Percentiles rank a stretch among this genome's conserved stretches.
Evolutionary conservation across 2,113 vertebrate genomes (phyloP).

Genomic region (Notothenia coriiceps): DNA sequence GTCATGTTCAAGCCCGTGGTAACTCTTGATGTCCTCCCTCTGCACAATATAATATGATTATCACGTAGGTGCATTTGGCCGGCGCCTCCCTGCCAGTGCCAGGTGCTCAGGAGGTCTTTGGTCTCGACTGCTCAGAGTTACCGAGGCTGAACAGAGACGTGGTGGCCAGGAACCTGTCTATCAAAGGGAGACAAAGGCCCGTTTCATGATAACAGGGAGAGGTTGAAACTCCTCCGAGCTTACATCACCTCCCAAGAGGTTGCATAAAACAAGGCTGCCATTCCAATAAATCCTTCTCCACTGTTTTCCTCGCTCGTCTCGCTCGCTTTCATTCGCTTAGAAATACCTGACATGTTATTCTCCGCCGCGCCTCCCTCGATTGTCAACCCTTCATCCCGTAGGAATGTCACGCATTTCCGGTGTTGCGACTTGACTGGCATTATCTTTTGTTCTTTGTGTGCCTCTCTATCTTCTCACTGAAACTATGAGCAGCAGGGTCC

Average conservation of each 20-base stretch:
- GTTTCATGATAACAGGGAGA: conserved; percentile 77
- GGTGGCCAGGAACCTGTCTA: conserved; percentile 68
- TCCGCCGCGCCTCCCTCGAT: conserved; percentile 34
- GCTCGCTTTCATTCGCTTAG: conserved; percentile 46
- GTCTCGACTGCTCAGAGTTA: conserved; percentile 25
- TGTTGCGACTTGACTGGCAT: conserved; percentile 34
- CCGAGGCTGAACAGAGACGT: conserved; percentile 42
- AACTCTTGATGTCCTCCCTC: conserved; percentile 11
- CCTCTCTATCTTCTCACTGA: not conserved
- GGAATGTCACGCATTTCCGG: conserved; percentile 48
- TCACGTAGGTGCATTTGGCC: conserved; percentile 18
- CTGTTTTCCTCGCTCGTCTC: conserved; percentile 19
- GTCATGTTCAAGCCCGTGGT: conserved; percentile 22
- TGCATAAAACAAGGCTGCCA: conserved; percentile 67
- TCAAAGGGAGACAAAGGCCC: conserved; percentile 75
- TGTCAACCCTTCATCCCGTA: conserved; percentile 47
- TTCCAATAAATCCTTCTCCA: conserved; percentile 64
- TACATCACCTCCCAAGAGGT: conserved; percentile 77
- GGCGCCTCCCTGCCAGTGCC: conserved; percentile 8
- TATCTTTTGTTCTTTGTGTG: conserved; percentile 37
- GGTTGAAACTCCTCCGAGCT: conserved; percentile 77
- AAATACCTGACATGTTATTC: conserved; percentile 64
- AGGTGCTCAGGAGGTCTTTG: conserved; percentile 34
- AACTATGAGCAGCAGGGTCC: conserved; percentile 16
- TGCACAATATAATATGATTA: conserved; percentile 20